Conservation (phyloP, 2,797 vertebrate genomes). For the Novumbra hubbsi region DNA sequence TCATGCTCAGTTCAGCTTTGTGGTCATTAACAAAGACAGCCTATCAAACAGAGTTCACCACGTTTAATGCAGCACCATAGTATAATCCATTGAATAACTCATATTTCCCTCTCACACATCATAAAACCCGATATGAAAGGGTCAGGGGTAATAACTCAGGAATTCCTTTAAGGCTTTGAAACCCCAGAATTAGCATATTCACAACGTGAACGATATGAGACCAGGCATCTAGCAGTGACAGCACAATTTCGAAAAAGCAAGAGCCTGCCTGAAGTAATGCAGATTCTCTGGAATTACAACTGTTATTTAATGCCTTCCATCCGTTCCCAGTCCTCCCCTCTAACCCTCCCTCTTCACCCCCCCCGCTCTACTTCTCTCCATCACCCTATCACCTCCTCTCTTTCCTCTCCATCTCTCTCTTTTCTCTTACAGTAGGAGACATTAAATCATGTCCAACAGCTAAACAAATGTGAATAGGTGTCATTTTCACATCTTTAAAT, state of each 20-base stretch:
- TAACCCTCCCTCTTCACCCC: too few species aligned
- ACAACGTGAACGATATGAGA: slow-evolving; percentile 2
- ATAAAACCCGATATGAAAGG: neutral
- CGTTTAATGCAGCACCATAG: slow-evolving; percentile 3
- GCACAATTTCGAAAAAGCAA: slow-evolving; percentile 3
- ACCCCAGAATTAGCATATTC: neutral
- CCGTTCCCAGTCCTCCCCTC: neutral
- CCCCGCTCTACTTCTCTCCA: neutral
- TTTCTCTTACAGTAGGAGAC: neutral
- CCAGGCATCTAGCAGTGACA: slow-evolving; percentile 1
- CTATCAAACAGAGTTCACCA: neutral
- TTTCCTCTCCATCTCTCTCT: neutral
- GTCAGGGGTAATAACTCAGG: slow-evolving; percentile 1
- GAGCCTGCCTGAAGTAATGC: neutral
- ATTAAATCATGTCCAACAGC: slow-evolving; percentile 2
- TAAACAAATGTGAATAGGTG: slow-evolving; percentile 2
- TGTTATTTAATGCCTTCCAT: slow-evolving; percentile 4
- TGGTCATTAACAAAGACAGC: neutral
- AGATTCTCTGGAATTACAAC: neutral
- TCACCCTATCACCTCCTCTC: neutral
- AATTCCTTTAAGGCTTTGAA: slow-evolving; percentile 1
- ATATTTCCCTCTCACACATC: neutral
- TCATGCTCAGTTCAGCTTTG: too few species aligned
- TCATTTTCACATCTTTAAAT: slow-evolving; percentile 13
- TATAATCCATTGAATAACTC: neutral